Evolutionary conservation across 2,113 vertebrate species (phyloP).

Genomic region (Danio rerio): GRCz12tu NC_133192.1:23903501-23904000

Average conservation of each 20-base stretch:
- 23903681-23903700: background rate
- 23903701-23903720: background rate
- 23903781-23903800: background rate
- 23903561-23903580: background rate
- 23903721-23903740: slow-evolving; percentile 28
- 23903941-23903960: no score
- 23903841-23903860: no score
- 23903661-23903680: background rate
- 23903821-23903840: no score
- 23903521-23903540: background rate
- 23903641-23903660: slow-evolving; percentile 19
- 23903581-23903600: background rate
- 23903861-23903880: no score
- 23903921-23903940: no score
- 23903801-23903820: no score
- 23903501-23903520: background rate
- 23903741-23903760: background rate
- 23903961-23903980: no score
- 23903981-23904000: no score
- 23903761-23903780: slow-evolving; percentile 2
- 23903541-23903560: background rate
- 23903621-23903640: background rate
- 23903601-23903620: background rate
- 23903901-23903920: no score
- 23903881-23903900: no score